A percentile compares a stretch with the other conserved stretches of the same genome.
phyloP scores from a whole-genome alignment of 2,797 vertebrate genomes.

The Kryptolebias ocellatus region DNA sequence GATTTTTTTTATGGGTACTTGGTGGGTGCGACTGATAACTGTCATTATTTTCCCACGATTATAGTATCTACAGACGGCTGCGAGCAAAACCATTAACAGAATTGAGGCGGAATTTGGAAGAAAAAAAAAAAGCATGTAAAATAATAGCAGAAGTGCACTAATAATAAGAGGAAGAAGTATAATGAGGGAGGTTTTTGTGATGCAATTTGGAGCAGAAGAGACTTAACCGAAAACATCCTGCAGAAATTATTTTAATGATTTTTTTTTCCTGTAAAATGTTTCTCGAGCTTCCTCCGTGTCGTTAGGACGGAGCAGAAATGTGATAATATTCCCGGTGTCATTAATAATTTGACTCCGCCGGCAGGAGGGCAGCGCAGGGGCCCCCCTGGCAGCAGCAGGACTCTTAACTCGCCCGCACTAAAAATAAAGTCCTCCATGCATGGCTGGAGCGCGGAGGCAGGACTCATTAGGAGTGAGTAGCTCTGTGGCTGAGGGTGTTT shows the following conservation, averaged over 20 bases:
- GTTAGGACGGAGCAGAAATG: conserved; percentile 41
- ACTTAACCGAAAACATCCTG: conserved; percentile 1
- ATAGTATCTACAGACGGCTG: conserved; percentile 81
- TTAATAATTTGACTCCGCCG: conserved; percentile 56
- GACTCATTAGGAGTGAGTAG: conserved; percentile 77
- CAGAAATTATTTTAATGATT: conserved; percentile 18
- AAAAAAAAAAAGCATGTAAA: conserved; percentile 55
- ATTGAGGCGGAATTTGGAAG: conserved; percentile 56
- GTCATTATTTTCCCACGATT: conserved; percentile 85
- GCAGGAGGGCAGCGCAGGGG: conserved; percentile 51
- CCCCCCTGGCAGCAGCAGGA: conserved; percentile 54
- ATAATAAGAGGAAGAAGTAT: conserved; percentile 55
- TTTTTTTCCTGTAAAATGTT: conserved; percentile 20
- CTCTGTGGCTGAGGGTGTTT: conserved; percentile 80
- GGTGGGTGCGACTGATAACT: conserved; percentile 85
- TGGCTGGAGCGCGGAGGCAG: conserved; percentile 68
- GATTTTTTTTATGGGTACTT: conserved; percentile 83
- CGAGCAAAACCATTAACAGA: conserved; percentile 71
- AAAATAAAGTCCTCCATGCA: conserved; percentile 79
- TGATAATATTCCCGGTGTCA: conserved; percentile 63
- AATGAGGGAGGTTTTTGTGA: conserved; percentile 34
- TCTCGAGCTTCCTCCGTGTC: conserved; percentile 28
- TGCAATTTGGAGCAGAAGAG: conserved; percentile 20
- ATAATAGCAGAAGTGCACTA: conserved; percentile 47
- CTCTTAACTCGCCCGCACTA: conserved; percentile 86